Evolutionary conservation across 2,113 vertebrate genomes (phyloP), one percentile per base, ranked within the genome.

Genomic region (Pachyramphus minor): DNA sequence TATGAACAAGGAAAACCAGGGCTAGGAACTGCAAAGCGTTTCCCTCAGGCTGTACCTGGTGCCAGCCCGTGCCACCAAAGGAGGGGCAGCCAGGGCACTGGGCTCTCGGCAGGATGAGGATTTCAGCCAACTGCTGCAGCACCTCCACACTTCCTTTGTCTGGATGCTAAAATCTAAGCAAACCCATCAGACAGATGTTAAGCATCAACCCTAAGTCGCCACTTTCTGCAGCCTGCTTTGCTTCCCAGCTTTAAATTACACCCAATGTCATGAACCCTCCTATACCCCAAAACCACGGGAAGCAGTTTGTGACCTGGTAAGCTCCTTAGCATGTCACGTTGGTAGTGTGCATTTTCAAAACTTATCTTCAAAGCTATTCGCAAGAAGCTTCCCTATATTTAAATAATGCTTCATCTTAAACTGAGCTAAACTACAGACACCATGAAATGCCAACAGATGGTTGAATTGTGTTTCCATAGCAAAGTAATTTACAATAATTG

Each of bases 401-500:
- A 97, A 97, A 97, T 95, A 97, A 96, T 50, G 81, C 81, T 96
- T 96, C 93, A 95, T 97, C 96, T 96, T 97, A 95, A 98, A 98
- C 89, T 84, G 93, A 98, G 94, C 96, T 94, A 94, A 97, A 95
- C 95, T 95, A 94, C 95, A 95, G 97, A 95, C 95, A 96, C 96
- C 83, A 96, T 47, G 96, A 98, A 98, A 98, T 98, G 97, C 97
- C 98, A 98, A 97, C 97, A 98, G 98, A 98, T 98, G 98, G 98
- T 62, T 98, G 98, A 96, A 97, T 97, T 97, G 97, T 98, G 98
- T 98, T 98, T 98, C 98, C 98, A 98, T 98, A 98, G 98, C 97
- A 98, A 98, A 98, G 96, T 98, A 97, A 98, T 98, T 98, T 98
- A 98, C 98, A 98, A 98, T 98, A 98, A 98, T 98, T 98, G 98